phyloP scores from a whole-genome alignment of 2,888 invertebrate species.

The Cacoxenus indagator region DNA sequence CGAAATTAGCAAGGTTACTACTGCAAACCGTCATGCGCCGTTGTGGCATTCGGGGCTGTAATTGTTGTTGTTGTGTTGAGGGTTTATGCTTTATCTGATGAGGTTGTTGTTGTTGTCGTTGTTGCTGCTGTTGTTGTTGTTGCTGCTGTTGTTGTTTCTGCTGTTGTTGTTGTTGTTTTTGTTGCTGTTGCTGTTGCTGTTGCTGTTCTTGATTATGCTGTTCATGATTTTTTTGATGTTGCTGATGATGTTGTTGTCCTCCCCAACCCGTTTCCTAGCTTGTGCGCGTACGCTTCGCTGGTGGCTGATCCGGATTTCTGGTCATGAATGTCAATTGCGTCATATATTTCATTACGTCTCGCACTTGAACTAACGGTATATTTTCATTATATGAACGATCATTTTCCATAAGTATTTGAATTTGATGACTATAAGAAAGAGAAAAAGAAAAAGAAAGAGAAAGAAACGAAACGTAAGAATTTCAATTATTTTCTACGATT shows the following conservation, averaged over 20 bases:
- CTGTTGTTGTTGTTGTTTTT: constrained; percentile 31
- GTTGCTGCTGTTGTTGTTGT: constrained; percentile 24
- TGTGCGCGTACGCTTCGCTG: constrained; percentile 68
- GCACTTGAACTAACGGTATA: constrained; percentile 84
- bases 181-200: constrained; percentile 47
- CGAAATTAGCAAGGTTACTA: constrained; percentile 55
- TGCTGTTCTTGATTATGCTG: constrained; percentile 49
- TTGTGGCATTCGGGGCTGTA: not conserved
- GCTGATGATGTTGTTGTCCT: constrained; percentile 68
- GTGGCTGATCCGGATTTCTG: constrained; percentile 70
- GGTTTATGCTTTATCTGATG: constrained; percentile 16
- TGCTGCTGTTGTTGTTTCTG: constrained; percentile 36
- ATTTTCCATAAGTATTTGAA: constrained; percentile 81
- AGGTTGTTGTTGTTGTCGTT: constrained; percentile 25
- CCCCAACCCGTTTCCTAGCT: constrained; percentile 72
- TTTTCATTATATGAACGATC: constrained; percentile 83
- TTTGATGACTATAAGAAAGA: constrained; percentile 75
- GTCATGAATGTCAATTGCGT: constrained; percentile 90
- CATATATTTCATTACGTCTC: constrained; percentile 87
- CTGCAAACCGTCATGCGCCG: not conserved
- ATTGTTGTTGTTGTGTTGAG: not conserved
- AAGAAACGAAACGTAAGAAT: not conserved
- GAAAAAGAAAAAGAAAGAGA: constrained; percentile 3
- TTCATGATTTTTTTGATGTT: constrained; percentile 52
- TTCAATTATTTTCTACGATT: not conserved